Base-by-base conservation (phyloP, 2,797 vertebrate genomes). In the Chrosomus eos region DNA sequence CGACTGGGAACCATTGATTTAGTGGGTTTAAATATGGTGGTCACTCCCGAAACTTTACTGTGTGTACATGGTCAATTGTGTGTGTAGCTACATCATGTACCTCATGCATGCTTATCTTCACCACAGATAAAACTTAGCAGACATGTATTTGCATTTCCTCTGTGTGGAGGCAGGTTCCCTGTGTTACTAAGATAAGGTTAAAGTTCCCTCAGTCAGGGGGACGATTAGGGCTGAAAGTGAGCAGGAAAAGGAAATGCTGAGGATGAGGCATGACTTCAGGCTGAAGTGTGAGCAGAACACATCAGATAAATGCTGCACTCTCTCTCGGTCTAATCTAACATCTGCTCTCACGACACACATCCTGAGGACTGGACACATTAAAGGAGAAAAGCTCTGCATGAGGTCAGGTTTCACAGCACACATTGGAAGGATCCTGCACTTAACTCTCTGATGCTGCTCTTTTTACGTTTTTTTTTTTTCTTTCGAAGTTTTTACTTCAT, bases 181-280 rank as follows among this genome's bases (percentile, higher is more conserved):
- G 93, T 89, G 84, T 73, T 68, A 36, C 62, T 80, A 86, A 94
- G 94, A 95, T 95, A 95, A 94, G 86, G 76, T 79, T 83, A 64
- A 58, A 82, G 85, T 89, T 88, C 87, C 72, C 90, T 88, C 88
- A 60, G 53, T n/a, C n/a, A 18, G 83, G 86, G 86, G 91, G 74
- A 81, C 6, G 19, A 23, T 6, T 80, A 86, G 90, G 87, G 87
- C 82, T 88, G 88, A 87, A 83, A 83, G 81, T 21, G 82, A 90
- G 74, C 91, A 93, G 92, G 91, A 93, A 93, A 88, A 92, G 93
- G 93, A 95, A 94, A 87, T 58, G 11, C 10, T 71, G 83, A 86
- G 88, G 88, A 86, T 60, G 43, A 73, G 62, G 55, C 36, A 78
- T 83, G 83, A 75, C 60, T 87, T 79, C 87, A 73, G 68, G 80